Conservation (phyloP, 2,113 vertebrate genomes). For the Melanostigma gelatinosum region DNA sequence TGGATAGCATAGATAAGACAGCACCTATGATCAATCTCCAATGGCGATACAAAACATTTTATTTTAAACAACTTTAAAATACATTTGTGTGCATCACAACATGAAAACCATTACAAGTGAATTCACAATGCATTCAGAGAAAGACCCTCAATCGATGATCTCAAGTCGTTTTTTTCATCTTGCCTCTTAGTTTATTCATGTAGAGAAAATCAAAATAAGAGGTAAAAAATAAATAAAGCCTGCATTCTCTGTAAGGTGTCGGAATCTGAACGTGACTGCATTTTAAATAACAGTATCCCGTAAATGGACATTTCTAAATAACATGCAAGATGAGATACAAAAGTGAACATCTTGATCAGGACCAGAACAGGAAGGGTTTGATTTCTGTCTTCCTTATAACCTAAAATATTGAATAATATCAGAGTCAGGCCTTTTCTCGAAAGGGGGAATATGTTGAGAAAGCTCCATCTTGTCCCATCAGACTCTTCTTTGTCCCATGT, state of each 20-base stretch:
- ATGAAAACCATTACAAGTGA: slow-evolving; percentile 2
- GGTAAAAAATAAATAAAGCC: not conserved
- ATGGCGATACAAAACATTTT: slow-evolving; percentile 28
- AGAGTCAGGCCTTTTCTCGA: slow-evolving; percentile 20
- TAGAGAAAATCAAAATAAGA: slow-evolving; percentile 20
- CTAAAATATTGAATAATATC: slow-evolving; percentile 58
- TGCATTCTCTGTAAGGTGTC: not conserved
- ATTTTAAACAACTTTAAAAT: slow-evolving; percentile 34
- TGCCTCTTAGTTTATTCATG: slow-evolving; percentile 17
- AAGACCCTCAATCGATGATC: not conserved
- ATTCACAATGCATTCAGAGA: slow-evolving; percentile 6
- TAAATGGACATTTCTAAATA: slow-evolving; percentile 2
- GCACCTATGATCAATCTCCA: rapidly evolving
- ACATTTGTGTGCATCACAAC: slow-evolving; percentile 7
- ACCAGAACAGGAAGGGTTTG: slow-evolving; percentile 27
- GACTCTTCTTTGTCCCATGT: too few species aligned
- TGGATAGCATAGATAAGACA: not conserved
- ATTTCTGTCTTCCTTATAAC: slow-evolving; percentile 43
- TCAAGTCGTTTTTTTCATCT: not conserved
- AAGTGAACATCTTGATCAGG: not conserved
- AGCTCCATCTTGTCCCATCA: too few species aligned
- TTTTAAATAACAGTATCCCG: not conserved
- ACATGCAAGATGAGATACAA: not conserved
- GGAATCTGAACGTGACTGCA: not conserved
- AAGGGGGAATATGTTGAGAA: slow-evolving; percentile 15